phyloP scores from a whole-genome alignment of 2,113 vertebrate genomes.

The Scartelaos histophorus region DNA sequence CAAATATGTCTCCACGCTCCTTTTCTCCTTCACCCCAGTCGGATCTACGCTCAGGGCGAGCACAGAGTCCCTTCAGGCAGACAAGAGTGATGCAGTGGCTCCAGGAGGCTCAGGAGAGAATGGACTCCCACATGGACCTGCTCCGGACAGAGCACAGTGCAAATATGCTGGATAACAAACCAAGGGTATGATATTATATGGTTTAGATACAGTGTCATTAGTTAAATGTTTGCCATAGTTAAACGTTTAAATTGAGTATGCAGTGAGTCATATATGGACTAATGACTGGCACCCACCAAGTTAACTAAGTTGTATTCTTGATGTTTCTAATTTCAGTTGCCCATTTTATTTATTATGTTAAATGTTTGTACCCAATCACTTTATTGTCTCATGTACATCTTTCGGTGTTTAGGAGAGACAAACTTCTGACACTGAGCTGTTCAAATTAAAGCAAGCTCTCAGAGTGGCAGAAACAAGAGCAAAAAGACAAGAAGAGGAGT shows the following conservation, averaged over 20 bases:
- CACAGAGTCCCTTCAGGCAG: slow-evolving; percentile 52
- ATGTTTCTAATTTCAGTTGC: too few species aligned
- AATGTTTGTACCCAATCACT: not conserved
- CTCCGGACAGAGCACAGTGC: slow-evolving; percentile 48
- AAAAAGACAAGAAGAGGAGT: slow-evolving; percentile 59
- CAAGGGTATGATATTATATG: slow-evolving; percentile 60
- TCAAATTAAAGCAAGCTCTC: slow-evolving; percentile 58
- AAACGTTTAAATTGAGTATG: not conserved
- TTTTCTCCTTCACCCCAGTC: slow-evolving; percentile 26
- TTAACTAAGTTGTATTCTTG: too few species aligned
- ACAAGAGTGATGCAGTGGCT: slow-evolving; percentile 44
- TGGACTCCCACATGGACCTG: slow-evolving; percentile 52
- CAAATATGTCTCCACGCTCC: slow-evolving; percentile 26
- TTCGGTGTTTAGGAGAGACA: slow-evolving; percentile 40
- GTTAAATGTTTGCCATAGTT: not conserved
- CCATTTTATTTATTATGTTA: not conserved
- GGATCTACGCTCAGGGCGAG: slow-evolving; percentile 39
- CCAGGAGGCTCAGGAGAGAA: slow-evolving; percentile 33
- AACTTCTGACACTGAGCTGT: slow-evolving; percentile 52
- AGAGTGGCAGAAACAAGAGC: slow-evolving; percentile 56
- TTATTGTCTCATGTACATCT: too few species aligned
- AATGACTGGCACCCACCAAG: not conserved
- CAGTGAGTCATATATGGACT: not conserved
- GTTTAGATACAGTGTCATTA: not conserved
- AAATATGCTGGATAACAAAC: slow-evolving; percentile 66